Percentiles rank a stretch among this genome's conserved stretches.
Conservation (phyloP, 2,888 invertebrate genomes). For the Scaeva pyrastri region DNA sequence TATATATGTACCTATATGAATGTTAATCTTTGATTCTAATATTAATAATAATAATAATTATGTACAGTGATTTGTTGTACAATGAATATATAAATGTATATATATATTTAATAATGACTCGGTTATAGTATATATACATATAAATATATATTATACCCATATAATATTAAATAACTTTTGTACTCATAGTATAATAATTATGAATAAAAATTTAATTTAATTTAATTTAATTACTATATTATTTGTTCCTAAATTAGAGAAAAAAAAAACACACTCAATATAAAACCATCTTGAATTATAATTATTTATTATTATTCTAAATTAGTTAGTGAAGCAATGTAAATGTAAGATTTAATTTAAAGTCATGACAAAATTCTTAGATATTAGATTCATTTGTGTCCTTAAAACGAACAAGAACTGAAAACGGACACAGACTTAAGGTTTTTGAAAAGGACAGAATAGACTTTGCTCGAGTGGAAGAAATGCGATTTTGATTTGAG, state of each 20-base stretch:
- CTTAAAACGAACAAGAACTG: neutral
- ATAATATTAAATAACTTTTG: constrained; percentile 76
- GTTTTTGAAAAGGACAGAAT: constrained; percentile 10
- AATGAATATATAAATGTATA: constrained; percentile 52
- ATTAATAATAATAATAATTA: constrained; percentile 62
- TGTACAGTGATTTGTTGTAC: constrained; percentile 64
- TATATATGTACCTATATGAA: constrained; percentile 77
- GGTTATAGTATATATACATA: constrained; percentile 64
- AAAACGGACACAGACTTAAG: neutral
- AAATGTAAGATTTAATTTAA: neutral
- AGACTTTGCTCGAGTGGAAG: constrained; percentile 78
- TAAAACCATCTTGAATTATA: constrained; percentile 37
- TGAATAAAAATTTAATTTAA: constrained; percentile 53
- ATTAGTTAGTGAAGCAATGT: constrained; percentile 39
- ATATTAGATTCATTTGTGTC: neutral
- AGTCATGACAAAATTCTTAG: neutral
- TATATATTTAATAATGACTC: constrained; percentile 44
- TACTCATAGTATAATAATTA: constrained; percentile 75
- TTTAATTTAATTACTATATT: constrained; percentile 28
- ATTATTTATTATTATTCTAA: constrained; percentile 35
- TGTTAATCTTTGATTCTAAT: constrained; percentile 72
- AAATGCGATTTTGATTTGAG: constrained; percentile 80
- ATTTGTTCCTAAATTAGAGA: constrained; percentile 27
- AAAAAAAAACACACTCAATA: constrained; percentile 54
- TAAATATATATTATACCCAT: constrained; percentile 68